A percentile compares a stretch with the other conserved stretches of the same genome.
phyloP scores from a whole-genome alignment of 2,797 vertebrate species.

The Scomberomorus guttatus region DNA sequence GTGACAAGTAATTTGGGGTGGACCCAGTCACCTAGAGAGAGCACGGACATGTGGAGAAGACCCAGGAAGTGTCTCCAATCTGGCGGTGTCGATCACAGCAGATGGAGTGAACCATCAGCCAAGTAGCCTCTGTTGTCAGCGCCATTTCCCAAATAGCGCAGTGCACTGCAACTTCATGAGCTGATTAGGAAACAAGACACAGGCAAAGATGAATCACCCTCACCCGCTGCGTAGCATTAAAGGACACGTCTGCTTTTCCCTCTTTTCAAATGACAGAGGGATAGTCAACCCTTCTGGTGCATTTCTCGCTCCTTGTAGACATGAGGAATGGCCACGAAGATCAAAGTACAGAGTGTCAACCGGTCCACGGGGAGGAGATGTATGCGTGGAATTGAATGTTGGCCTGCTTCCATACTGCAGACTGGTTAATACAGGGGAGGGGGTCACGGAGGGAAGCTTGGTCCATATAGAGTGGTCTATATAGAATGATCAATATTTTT shows the following conservation, averaged over 20 bases:
- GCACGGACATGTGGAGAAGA: conserved; percentile 72
- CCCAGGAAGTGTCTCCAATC: conserved; percentile 75
- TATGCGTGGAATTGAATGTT: conserved; percentile 39
- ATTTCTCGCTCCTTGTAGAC: conserved; percentile 46
- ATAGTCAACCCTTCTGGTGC: conserved; percentile 22
- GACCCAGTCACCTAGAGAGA: conserved; percentile 62
- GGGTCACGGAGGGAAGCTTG: too few relatives aligned
- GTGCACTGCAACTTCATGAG: conserved; percentile 44
- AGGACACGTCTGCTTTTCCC: conserved; percentile 57
- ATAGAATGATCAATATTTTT: conserved; percentile 34
- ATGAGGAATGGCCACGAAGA: conserved; percentile 49
- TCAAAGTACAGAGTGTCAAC: conserved; percentile 58
- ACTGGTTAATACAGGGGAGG: conserved; percentile 32
- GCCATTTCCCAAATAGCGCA: conserved; percentile 67
- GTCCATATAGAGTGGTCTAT: too few relatives aligned
- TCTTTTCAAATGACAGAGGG: conserved; percentile 46
- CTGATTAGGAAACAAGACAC: conserved; percentile 69
- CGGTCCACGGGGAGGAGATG: conserved; percentile 40
- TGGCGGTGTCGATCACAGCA: conserved; percentile 68
- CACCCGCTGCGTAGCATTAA: conserved; percentile 66
- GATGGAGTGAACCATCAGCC: conserved; percentile 72
- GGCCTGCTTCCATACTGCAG: conserved; percentile 37
- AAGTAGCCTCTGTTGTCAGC: conserved; percentile 62
- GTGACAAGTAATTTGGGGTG: conserved; percentile 66
- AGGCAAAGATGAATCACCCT: conserved; percentile 60